Conservation (phyloP, 2,888 invertebrate genomes). For the Tillus elongatus region DNA sequence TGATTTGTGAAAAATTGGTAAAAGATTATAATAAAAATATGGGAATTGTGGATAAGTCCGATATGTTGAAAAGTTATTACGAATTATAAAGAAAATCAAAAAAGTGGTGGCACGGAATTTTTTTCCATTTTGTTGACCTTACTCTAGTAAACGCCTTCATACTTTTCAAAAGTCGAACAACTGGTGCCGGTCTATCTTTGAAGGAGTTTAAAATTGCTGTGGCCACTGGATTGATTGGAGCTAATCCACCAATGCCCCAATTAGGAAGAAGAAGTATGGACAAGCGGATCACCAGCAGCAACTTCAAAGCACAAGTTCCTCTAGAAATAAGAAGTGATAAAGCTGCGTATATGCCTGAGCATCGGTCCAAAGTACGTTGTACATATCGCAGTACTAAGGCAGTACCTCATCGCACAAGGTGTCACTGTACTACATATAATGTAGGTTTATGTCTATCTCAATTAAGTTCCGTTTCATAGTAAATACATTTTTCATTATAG, state of each 20-base stretch:
- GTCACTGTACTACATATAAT: too few relatives aligned
- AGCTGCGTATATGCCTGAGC: too few relatives aligned
- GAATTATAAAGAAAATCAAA: slow-evolving; percentile 27
- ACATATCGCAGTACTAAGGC: too few relatives aligned
- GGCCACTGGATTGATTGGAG: neutral
- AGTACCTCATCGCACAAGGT: too few relatives aligned
- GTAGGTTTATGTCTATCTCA: too few relatives aligned
- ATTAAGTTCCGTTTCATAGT: too few relatives aligned
- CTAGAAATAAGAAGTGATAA: too few relatives aligned
- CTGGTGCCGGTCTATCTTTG: neutral
- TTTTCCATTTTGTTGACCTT: slow-evolving; percentile 28
- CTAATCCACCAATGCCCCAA: neutral
- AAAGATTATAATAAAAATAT: slow-evolving; percentile 28
- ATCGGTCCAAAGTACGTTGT: too few relatives aligned
- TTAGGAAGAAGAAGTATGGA: neutral
- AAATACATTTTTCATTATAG: too few relatives aligned
- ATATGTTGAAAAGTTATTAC: slow-evolving; percentile 27
- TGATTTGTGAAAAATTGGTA: slow-evolving; percentile 22
- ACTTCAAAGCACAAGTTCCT: slow-evolving; percentile 2
- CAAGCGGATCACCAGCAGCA: too few relatives aligned
- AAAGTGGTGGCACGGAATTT: slow-evolving; percentile 30
- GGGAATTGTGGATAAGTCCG: slow-evolving; percentile 30
- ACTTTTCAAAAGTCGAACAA: slow-evolving; percentile 13
- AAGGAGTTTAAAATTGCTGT: slow-evolving; percentile 8
- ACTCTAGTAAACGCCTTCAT: slow-evolving; percentile 22